Evolutionary conservation across 2,888 invertebrate species (phyloP).

Genomic region (Entomobrya multifasciata): DNA sequence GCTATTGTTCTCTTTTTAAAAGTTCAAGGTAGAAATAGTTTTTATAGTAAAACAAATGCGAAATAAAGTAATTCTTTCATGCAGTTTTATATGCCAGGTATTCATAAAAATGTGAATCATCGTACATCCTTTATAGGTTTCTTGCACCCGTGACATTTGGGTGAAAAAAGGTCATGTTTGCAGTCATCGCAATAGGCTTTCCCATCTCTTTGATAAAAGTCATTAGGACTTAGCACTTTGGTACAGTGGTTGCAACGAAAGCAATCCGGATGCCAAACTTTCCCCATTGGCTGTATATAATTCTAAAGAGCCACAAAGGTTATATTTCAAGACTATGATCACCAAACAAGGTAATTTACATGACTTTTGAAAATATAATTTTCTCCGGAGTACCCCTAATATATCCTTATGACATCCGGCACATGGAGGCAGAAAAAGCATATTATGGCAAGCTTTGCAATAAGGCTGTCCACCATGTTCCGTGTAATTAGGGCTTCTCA

Average conservation of each 20-base stretch:
- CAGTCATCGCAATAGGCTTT: constrained; percentile 78
- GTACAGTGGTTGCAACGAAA: constrained; percentile 76
- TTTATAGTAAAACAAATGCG: background rate
- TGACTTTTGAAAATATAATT: background rate
- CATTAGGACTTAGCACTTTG: constrained; percentile 74
- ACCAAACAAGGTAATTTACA: no score
- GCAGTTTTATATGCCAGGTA: background rate
- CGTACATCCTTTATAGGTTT: constrained; percentile 76
- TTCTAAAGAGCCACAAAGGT: background rate
- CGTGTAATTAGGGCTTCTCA: constrained; percentile 69
- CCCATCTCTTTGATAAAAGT: constrained; percentile 78
- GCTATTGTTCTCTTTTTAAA: background rate
- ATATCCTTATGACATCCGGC: constrained; percentile 73
- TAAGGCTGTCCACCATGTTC: constrained; percentile 78
- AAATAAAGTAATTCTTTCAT: background rate
- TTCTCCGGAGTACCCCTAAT: constrained; percentile 64
- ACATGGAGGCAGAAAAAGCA: constrained; percentile 76
- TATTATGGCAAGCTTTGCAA: constrained; percentile 76
- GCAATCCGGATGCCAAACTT: constrained; percentile 75
- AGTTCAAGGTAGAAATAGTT: constrained; percentile 12
- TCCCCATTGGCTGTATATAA: constrained; percentile 51
- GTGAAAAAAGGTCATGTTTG: constrained; percentile 76
- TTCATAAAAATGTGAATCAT: background rate
- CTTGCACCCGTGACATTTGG: constrained; percentile 75
- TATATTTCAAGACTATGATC: no score